These are phyloP conservation scores for Euleptes europaea DNA, from an alignment of 2,113 vertebrate species.

Conservation along the genomic window DNA sequence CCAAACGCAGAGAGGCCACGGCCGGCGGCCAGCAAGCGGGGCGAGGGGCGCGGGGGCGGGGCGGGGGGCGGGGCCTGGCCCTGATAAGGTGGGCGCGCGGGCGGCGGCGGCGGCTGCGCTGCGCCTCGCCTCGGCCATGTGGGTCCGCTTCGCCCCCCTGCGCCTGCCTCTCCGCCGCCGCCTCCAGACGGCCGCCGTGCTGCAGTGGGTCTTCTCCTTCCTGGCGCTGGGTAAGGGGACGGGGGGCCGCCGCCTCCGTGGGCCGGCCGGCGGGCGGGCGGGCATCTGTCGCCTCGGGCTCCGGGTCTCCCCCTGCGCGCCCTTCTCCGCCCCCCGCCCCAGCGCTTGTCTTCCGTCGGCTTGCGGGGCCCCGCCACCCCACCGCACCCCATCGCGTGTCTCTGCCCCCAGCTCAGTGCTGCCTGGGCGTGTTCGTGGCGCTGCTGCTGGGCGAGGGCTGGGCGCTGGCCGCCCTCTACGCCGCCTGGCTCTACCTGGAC, in stretches of 20 bases:
- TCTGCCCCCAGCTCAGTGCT: constrained; percentile 12
- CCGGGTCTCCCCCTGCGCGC: no score
- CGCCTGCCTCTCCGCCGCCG: background rate
- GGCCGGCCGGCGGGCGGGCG: no score
- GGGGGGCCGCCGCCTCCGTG: background rate
- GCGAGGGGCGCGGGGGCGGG: no score
- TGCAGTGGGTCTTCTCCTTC: constrained; percentile 40
- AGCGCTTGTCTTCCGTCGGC: background rate
- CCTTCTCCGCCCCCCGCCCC: no score
- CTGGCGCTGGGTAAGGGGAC: constrained; percentile 30
- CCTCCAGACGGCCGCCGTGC: constrained; percentile 16
- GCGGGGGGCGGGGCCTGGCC: background rate
- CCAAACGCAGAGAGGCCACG: no score
- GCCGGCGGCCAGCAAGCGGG: no score
- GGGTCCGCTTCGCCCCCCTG: constrained; percentile 12
- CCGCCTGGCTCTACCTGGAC: constrained; percentile 80
- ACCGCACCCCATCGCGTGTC: no score
- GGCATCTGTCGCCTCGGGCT: no score
- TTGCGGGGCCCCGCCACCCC: no score
- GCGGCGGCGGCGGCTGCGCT: background rate
- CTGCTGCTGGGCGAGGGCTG: constrained; percentile 74
- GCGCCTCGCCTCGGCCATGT: background rate
- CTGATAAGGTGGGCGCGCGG: background rate
- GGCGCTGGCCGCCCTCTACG: constrained; percentile 70
- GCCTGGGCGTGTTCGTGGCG: constrained; percentile 50